These are phyloP conservation scores for Oncorhynchus masou DNA, from an alignment of 2,113 vertebrate genomes.

Conservation along the genomic window DNA sequence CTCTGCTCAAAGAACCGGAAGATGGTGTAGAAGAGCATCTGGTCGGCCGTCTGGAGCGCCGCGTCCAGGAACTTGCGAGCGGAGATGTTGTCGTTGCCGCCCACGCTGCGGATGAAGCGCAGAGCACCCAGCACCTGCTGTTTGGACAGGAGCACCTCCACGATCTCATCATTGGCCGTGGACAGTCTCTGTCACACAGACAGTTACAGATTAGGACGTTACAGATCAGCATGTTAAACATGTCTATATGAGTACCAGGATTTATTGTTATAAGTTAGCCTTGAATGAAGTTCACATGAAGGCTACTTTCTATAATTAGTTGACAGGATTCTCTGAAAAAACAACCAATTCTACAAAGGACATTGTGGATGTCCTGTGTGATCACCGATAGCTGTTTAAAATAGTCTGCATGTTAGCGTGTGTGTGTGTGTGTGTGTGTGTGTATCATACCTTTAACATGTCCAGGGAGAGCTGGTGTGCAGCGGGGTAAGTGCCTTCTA, in stretches of 20 bases:
- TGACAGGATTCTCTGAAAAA: neutral
- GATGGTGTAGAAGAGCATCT: conserved; percentile 96
- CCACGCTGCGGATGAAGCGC: conserved; percentile 91
- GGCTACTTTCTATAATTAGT: no score
- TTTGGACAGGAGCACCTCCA: conserved; percentile 95
- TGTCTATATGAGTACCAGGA: no score
- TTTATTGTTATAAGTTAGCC: no score
- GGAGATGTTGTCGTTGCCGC: conserved; percentile 88
- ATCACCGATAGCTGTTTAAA: neutral
- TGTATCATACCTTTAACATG: conserved; percentile 89
- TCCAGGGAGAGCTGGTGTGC: conserved; percentile 96
- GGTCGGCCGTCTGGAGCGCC: conserved; percentile 86
- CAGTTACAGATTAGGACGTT: neutral
- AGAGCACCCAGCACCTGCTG: conserved; percentile 94
- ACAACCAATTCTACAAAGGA: neutral
- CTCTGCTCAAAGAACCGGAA: conserved; percentile 96
- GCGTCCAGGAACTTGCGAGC: conserved; percentile 96
- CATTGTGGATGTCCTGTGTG: neutral
- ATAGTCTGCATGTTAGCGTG: neutral
- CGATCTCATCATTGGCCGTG: conserved; percentile 97
- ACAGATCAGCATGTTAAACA: conserved; percentile 1
- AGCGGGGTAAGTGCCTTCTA: conserved; percentile 94
- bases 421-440: neutral
- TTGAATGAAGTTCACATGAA: no score
- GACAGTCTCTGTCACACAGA: conserved; percentile 83